Percentiles rank a stretch among this genome's conserved stretches.
Evolutionary conservation across 2,888 invertebrate genomes (phyloP).

Genomic region (Nomada lathburiana): DNA sequence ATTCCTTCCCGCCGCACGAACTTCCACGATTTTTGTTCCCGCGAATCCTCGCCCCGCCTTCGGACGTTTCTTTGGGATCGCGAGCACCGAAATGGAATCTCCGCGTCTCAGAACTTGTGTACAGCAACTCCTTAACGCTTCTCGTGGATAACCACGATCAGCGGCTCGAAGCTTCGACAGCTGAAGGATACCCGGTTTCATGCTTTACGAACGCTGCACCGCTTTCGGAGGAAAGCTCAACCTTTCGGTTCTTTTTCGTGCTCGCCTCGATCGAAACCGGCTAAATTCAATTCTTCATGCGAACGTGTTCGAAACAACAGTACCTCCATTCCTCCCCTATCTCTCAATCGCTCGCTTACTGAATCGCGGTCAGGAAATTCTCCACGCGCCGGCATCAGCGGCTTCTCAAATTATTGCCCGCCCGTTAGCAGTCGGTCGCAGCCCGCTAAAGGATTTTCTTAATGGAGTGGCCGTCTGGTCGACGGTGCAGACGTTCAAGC

Average conservation of each 20-base stretch:
- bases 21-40: constrained; percentile 1
- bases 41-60: not conserved
- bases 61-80: no score
- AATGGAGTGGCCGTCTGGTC: constrained; percentile 17
- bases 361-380: not conserved
- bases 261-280: no score
- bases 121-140: not conserved
- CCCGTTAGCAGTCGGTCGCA: constrained; percentile 24
- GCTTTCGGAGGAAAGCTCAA: not conserved
- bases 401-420: constrained; percentile 34
- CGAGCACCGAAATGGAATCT: no score
- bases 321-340: not conserved
- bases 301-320: no score
- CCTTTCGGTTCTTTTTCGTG: not conserved
- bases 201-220: not conserved
- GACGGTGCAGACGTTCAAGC: constrained; percentile 20
- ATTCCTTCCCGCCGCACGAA: not conserved
- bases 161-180: not conserved
- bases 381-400: not conserved
- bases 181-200: not conserved
- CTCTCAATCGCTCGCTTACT: not conserved
- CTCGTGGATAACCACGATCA: not conserved
- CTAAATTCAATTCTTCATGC: no score
- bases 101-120: no score
- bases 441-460: constrained; percentile 32